phyloP scores from a whole-genome alignment of 2,888 invertebrate genomes.

The Amblyjoppa fuscipennis region DNA sequence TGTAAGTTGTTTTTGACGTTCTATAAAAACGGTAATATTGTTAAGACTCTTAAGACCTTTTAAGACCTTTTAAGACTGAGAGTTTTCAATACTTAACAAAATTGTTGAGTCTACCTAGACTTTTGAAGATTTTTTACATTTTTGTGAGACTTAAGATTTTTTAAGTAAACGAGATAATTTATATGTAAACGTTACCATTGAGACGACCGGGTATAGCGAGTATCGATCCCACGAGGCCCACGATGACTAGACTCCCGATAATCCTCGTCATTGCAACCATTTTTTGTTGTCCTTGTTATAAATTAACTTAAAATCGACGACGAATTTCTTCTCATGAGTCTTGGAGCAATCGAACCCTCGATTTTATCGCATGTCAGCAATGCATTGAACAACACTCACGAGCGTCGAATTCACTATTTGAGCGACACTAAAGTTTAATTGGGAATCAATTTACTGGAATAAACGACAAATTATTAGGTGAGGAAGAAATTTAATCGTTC shows the following conservation, averaged over 20 bases:
- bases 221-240: slow-evolving; percentile 73
- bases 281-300: slow-evolving; percentile 20
- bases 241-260: slow-evolving; percentile 68
- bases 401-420: not conserved
- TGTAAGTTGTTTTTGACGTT: too few species aligned
- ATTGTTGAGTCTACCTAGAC: too few species aligned
- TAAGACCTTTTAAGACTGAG: too few species aligned
- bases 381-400: not conserved
- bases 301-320: not conserved
- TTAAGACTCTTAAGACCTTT: too few species aligned
- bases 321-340: not conserved
- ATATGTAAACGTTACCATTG: slow-evolving; percentile 75
- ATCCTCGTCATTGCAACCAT: slow-evolving; percentile 67
- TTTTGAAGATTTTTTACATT: too few species aligned
- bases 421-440: not conserved
- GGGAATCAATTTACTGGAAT: not conserved
- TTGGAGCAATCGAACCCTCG: not conserved
- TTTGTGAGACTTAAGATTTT: not conserved
- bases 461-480: not conserved
- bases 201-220: slow-evolving; percentile 77
- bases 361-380: not conserved
- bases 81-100: too few species aligned
- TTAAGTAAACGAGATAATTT: not conserved
- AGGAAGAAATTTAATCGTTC: slow-evolving; percentile 38
- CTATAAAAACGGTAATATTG: too few species aligned